Conservation (phyloP, 1,140 invertebrate genomes). For the Holotrichia oblita region DNA sequence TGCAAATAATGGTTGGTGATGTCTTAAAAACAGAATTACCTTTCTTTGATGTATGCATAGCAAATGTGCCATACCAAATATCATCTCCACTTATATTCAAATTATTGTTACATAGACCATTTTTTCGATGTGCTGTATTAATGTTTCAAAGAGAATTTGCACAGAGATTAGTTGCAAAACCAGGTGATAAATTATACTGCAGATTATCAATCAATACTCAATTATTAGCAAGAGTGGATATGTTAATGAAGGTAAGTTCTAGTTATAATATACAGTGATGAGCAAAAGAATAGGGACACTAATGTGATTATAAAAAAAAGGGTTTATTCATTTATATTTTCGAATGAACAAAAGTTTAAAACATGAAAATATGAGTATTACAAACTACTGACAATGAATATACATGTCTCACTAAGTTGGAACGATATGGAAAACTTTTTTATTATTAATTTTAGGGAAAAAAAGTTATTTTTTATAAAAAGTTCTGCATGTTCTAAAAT, state of each 20-base stretch:
- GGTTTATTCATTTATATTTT: too few relatives aligned
- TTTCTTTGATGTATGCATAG: constrained; percentile 99
- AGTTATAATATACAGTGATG: not conserved
- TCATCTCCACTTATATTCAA: constrained; percentile 99
- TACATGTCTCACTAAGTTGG: too few relatives aligned
- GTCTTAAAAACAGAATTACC: constrained; percentile 94
- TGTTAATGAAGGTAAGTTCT: constrained; percentile 90
- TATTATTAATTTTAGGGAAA: too few relatives aligned
- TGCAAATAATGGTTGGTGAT: constrained; percentile 95
- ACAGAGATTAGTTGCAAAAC: constrained; percentile 94
- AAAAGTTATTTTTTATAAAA: too few relatives aligned
- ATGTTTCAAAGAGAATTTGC: constrained; percentile 99
- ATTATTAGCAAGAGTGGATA: constrained; percentile 92
- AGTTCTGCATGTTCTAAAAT: too few relatives aligned
- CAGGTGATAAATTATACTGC: constrained; percentile 98
- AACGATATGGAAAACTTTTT: too few relatives aligned
- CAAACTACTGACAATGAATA: too few relatives aligned
- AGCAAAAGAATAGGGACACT: too few relatives aligned
- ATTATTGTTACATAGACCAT: constrained; percentile 88
- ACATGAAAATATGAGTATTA: too few relatives aligned
- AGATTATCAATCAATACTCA: constrained; percentile 97
- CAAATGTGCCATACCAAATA: constrained; percentile 99
- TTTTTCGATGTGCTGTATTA: constrained; percentile 92
- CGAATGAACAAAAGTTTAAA: too few relatives aligned
- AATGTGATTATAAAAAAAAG: too few relatives aligned